phyloP scores from a whole-genome alignment of 2,888 invertebrate species.

The Acanthosepion pharaonis region DNA sequence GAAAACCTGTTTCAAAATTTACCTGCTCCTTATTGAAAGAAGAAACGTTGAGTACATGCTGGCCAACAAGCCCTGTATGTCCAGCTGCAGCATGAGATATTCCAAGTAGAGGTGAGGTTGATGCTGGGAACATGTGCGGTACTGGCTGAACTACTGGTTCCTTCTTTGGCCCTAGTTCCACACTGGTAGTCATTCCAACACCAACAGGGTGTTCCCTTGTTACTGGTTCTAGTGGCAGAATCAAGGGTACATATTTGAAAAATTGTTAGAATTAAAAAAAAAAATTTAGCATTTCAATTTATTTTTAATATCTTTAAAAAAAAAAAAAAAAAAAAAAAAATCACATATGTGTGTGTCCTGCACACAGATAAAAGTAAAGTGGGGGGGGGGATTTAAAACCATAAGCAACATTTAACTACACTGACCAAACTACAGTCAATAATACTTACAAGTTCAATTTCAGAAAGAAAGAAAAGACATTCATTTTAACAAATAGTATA shows the following conservation, averaged over 20 bases:
- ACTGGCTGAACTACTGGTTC: neutral
- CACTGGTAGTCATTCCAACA: neutral
- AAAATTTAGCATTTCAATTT: too few species aligned
- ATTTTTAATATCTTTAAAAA: too few species aligned
- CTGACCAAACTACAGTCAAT: neutral
- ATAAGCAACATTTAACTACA: neutral
- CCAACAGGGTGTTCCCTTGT: neutral
- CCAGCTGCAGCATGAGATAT: slow-evolving; percentile 53
- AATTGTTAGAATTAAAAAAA: too few species aligned
- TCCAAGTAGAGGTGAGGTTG: slow-evolving; percentile 53
- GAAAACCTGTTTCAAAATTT: slow-evolving; percentile 34
- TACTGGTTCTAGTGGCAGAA: neutral
- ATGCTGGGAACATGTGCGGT: slow-evolving; percentile 34
- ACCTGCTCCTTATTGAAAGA: slow-evolving; percentile 86
- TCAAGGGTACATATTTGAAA: neutral
- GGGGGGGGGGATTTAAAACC: too few species aligned
- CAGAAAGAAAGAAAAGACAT: neutral
- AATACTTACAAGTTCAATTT: neutral
- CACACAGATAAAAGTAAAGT: too few species aligned
- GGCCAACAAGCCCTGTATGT: slow-evolving; percentile 77
- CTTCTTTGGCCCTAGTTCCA: slow-evolving; percentile 21
- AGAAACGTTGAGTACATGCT: slow-evolving; percentile 88
- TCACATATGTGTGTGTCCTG: too few species aligned
- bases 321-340: too few species aligned
- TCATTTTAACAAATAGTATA: neutral